Evolutionary conservation across 2,797 vertebrate species (phyloP).

Genomic region (Dicrostonyx torquatus): DNA sequence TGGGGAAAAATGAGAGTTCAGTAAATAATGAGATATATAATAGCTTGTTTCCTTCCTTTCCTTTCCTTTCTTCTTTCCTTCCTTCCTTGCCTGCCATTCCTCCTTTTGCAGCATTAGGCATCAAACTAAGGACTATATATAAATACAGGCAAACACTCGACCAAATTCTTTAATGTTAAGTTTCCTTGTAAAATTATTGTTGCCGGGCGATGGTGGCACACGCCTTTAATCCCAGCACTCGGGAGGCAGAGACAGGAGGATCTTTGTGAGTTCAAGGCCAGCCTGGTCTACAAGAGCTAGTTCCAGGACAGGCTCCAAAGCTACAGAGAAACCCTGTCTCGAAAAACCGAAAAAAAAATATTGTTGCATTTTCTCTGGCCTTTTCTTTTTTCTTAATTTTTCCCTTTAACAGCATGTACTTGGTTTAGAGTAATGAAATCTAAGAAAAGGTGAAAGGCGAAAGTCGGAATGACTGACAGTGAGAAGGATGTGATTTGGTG

Average conservation of each 20-base stretch:
- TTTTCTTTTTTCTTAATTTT: background rate
- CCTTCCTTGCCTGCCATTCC: background rate
- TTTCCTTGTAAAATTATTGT: constrained; percentile 48
- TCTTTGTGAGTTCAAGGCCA: too few species aligned
- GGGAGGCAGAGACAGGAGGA: too few species aligned
- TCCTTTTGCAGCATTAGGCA: background rate
- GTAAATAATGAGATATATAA: constrained; percentile 5
- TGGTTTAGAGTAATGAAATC: background rate
- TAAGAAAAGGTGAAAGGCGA: background rate
- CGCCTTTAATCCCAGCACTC: too few species aligned
- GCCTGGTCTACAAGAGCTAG: too few species aligned
- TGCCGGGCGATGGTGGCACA: too few species aligned
- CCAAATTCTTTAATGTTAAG: background rate
- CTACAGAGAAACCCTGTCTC: too few species aligned
- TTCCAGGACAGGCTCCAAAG: too few species aligned
- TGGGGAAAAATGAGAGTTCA: background rate
- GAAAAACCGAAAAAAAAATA: too few species aligned
- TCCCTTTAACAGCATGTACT: background rate
- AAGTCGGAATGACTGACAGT: background rate
- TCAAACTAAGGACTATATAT: background rate
- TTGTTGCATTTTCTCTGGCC: constrained; percentile 10
- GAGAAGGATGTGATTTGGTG: background rate
- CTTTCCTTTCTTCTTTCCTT: background rate
- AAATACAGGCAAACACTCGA: background rate
- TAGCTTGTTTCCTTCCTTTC: background rate